phyloP scores from a whole-genome alignment of 2,888 invertebrate genomes.

The Eristalis pertinax region DNA sequence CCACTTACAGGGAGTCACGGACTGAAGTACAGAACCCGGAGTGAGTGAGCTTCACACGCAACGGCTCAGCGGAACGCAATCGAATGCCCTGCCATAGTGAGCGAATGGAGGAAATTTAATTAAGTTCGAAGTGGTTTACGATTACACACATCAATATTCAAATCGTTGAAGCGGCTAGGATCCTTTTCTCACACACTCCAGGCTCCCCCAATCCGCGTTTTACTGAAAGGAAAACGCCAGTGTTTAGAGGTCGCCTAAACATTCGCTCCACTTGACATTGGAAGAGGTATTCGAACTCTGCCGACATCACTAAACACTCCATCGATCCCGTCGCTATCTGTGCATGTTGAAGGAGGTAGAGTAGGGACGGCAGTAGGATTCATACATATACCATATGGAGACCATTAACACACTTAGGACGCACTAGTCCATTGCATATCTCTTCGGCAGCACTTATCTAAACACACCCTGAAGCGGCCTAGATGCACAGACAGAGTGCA shows the following conservation, averaged over 20 bases:
- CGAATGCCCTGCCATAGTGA: neutral
- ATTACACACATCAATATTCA: conserved; percentile 64
- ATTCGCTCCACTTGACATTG: conserved; percentile 58
- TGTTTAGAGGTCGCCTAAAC: conserved; percentile 12
- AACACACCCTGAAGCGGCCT: conserved; percentile 58
- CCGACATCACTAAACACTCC: conserved; percentile 50
- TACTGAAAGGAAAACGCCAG: conserved; percentile 32
- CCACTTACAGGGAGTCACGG: conserved; percentile 24
- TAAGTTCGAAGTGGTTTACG: conserved; percentile 54
- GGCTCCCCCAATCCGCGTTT: neutral
- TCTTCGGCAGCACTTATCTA: conserved; percentile 66
- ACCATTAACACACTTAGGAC: conserved; percentile 69
- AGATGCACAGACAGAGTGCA: conserved; percentile 12
- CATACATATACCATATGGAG: conserved; percentile 63
- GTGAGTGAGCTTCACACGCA: conserved; percentile 7
- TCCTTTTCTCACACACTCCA: conserved; percentile 32
- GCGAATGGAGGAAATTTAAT: conserved; percentile 35
- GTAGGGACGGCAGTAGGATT: conserved; percentile 53
- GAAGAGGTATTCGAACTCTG: conserved; percentile 28
- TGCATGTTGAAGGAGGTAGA: conserved; percentile 51
- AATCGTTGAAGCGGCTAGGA: conserved; percentile 49
- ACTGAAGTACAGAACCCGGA: conserved; percentile 1
- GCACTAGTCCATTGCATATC: conserved; percentile 56
- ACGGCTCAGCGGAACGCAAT: conserved; percentile 4
- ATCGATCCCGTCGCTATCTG: conserved; percentile 29